Evolutionary conservation across 2,797 vertebrate genomes (phyloP).

Genomic region (Fistularia tabacaria): DNA sequence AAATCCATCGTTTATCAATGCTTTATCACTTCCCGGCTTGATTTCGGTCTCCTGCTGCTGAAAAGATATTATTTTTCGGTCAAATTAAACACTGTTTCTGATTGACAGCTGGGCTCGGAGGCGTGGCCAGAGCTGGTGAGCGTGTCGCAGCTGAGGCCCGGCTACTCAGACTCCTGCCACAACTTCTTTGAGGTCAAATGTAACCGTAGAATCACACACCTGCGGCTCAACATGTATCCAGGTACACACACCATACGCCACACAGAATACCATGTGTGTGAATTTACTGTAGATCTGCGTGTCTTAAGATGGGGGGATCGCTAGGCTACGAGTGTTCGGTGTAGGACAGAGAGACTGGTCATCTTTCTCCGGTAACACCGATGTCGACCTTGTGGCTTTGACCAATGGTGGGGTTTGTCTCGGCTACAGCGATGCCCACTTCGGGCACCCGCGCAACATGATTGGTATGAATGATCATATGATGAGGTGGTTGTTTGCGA

Average conservation of each 20-base stretch:
- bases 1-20: no score
- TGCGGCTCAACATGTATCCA: conserved; percentile 86
- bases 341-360: conserved; percentile 80
- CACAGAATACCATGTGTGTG: background rate
- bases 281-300: background rate
- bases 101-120: conserved; percentile 71
- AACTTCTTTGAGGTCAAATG: conserved; percentile 74
- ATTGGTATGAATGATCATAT: conserved; percentile 66
- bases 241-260: conserved; percentile 60
- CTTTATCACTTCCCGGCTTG: no score
- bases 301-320: conserved; percentile 81
- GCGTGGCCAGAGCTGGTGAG: conserved; percentile 75
- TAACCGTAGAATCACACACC: conserved; percentile 75
- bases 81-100: conserved; percentile 6
- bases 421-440: conserved; percentile 81
- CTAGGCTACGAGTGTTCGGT: conserved; percentile 80
- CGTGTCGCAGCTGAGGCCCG: conserved; percentile 69
- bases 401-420: conserved; percentile 82
- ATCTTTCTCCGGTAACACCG: conserved; percentile 45
- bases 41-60: background rate
- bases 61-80: no score
- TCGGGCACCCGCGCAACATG: conserved; percentile 85
- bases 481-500: background rate
- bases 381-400: conserved; percentile 76
- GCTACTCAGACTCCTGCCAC: conserved; percentile 73